Base-by-base conservation (phyloP, 2,113 vertebrate species). In the Microcebus griseorufus region DNA sequence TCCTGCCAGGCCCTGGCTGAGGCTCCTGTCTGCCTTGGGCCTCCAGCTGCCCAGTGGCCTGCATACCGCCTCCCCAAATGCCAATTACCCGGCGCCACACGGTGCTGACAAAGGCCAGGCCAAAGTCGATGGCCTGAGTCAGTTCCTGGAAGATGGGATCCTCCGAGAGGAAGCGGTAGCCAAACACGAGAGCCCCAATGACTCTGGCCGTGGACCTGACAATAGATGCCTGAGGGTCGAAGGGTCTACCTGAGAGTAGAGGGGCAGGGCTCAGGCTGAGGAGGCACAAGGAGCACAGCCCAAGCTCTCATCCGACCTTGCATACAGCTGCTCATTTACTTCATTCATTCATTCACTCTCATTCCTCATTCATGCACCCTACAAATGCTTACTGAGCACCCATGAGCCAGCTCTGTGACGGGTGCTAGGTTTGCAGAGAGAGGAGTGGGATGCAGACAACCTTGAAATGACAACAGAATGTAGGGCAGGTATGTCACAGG, bases 81-180 rank as follows among this genome's bases (percentile, higher is more conserved):
- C 62, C 72, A 87, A 45, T 98, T 98, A 98, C 98, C 98, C 95
- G 88, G 95, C 94, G 95, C 98, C 98, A 98, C 88, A 88, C 8
- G 9, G 97, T 98, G 34, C 96, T 96, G 84, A 97, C 97, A 45
- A 98, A 97, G 78, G 97, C 98, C 96, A 98, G 88, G 83, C 97
- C 72, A 14, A 0, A 62, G 90, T 96, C 69, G 0, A 90, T 97
- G 85, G 93, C 94, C 64, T 0, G 76, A 55, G 97, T 96, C 90
- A 98, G 55, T 65, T 98, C 94, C n/a, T 90, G 96, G 86, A 98
- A 98, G 88, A 95, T 97, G 91, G 98, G 72, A 48, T 98, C 98
- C 25, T 98, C 97, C 1, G 73, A 94, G 88, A 97, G 94, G 88
- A 98, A 98, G 75, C 69, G 86, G 90, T 88, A 96, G 79, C 98